These are phyloP conservation scores for Brachyhypopomus gauderio DNA, from an alignment of 2,113 vertebrate genomes.

Conservation along the genomic window DNA sequence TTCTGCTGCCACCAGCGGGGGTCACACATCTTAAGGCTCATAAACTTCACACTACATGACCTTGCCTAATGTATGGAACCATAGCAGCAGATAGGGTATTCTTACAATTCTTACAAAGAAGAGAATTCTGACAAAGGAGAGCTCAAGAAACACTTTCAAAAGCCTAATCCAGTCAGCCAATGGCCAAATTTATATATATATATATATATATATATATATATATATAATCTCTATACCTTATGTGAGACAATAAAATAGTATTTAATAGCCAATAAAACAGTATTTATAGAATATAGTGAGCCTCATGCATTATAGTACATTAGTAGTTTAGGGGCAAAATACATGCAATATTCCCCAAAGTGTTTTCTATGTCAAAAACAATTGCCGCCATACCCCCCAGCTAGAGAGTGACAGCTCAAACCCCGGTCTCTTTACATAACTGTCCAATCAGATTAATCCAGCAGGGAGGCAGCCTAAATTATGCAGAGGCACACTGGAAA, in stretches of 20 bases:
- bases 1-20: too few relatives aligned
- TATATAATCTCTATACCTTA: too few relatives aligned
- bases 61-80: background rate
- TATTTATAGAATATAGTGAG: background rate
- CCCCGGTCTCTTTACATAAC: constrained; percentile 55
- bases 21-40: too few relatives aligned
- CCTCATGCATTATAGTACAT: constrained; percentile 17
- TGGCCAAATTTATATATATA: too few relatives aligned
- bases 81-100: background rate
- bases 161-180: too few relatives aligned
- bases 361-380: constrained; percentile 49
- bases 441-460: constrained; percentile 59
- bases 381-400: constrained; percentile 46
- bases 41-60: background rate
- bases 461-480: constrained; percentile 52
- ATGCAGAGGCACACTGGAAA: constrained; percentile 52
- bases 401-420: constrained; percentile 52
- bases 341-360: constrained; percentile 51
- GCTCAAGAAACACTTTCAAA: too few relatives aligned
- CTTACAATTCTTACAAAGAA: background rate
- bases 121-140: background rate
- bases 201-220: too few relatives aligned
- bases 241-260: too few relatives aligned
- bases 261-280: constrained; percentile 1
- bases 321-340: constrained; percentile 25